Evolutionary conservation across 37 sponge, comb jelly and placozoan genomes (phyloP).

Genomic region (Dysidea cf. avara): DNA sequence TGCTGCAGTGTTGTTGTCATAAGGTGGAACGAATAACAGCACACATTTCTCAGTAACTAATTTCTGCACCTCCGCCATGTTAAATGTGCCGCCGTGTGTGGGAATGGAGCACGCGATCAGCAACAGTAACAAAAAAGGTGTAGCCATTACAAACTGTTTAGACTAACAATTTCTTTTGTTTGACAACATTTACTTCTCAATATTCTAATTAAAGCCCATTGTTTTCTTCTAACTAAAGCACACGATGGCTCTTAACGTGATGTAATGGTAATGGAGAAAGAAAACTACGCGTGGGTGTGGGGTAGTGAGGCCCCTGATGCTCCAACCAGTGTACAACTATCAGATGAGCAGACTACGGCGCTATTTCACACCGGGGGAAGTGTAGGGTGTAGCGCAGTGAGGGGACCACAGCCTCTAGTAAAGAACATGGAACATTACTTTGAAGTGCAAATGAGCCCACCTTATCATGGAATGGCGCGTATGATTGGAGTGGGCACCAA

Average conservation of each 20-base stretch:
- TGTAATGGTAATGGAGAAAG: too few relatives aligned
- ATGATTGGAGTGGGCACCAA: constrained; percentile 66
- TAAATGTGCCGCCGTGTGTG: too few relatives aligned
- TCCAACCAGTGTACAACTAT: constrained; percentile 3
- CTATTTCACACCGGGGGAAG: constrained; percentile 52
- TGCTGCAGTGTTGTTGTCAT: neutral
- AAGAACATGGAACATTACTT: constrained; percentile 80
- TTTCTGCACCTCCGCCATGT: too few relatives aligned
- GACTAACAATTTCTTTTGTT: too few relatives aligned
- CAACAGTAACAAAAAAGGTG: too few relatives aligned
- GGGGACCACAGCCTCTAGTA: constrained; percentile 42
- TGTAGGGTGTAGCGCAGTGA: constrained; percentile 39
- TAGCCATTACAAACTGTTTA: too few relatives aligned
- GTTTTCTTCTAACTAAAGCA: too few relatives aligned
- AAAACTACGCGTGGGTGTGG: constrained; percentile 30
- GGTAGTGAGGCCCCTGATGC: constrained; percentile 31
- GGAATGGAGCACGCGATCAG: too few relatives aligned
- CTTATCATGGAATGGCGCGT: constrained; percentile 67
- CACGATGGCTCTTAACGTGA: too few relatives aligned
- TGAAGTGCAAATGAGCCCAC: constrained; percentile 63
- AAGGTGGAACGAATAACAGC: constrained; percentile 33
- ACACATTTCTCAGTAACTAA: constrained; percentile 23
- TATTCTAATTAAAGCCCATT: too few relatives aligned
- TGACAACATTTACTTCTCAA: too few relatives aligned
- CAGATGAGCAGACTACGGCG: constrained; percentile 26